Evolutionary conservation across 2,888 invertebrate species (phyloP), one percentile per base, ranked within the genome.

Genomic region (Sicus ferrugineus): DNA sequence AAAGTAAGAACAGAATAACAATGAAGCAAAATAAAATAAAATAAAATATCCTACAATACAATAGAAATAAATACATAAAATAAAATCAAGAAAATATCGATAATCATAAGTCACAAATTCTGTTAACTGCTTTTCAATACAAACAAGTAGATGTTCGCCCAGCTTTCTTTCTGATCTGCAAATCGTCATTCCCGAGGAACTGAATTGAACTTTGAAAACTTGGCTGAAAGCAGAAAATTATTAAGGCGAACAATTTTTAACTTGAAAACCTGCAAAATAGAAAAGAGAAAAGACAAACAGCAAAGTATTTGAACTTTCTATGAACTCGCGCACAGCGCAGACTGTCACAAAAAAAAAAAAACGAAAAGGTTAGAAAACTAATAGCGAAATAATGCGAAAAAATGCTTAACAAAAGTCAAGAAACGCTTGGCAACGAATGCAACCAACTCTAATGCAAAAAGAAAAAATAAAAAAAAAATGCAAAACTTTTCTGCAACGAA

Each of bases 141-240:
- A n/a, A n/a, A n/a, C n/a, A n/a, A n/a, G n/a, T n/a, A n/a, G n/a
- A n/a, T n/a, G n/a, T n/a, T n/a, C n/a, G n/a, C n/a, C n/a, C n/a
- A n/a, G n/a, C n/a, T n/a, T n/a, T n/a, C n/a, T n/a, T n/a, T 52
- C 23, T 26, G 26, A n/a, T 52, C 26, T 52, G 52, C 14, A 19
- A 52, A 64, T 52, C 34, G 14, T 30, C 64, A 16, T 52, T 52
- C 64, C n/a, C 64, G 16, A 52, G 50, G 64, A 50, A 64, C 31
- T 11, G 34, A 64, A 64, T 64, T 64, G 64, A 64, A 64, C 64
- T 52, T 52, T 28, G 52, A 11, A 23, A 38, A 23, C 26, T 52
- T 52, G 4, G 23, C 19, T 4, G 21, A 61, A 38, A 61, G 21
- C n/a, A 19, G 5, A 7, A 46, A 50, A 48, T 21, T 38, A 14